Percentiles rank a stretch among this genome's conserved stretches.
Conservation (phyloP, 2,113 vertebrate genomes). For the Cyanocitta stelleri region DNA sequence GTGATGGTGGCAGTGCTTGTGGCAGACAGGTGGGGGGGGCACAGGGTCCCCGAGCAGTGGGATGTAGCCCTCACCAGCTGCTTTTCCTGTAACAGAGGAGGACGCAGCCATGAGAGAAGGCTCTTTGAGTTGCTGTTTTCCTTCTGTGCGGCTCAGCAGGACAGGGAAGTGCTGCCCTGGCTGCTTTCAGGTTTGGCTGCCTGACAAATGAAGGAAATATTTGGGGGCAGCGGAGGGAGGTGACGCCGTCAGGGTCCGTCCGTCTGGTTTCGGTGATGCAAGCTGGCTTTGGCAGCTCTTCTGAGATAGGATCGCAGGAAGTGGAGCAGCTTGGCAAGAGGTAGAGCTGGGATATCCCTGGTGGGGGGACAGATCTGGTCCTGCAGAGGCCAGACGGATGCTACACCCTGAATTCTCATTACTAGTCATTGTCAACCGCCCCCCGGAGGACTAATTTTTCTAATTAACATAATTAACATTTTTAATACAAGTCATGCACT, state of each 20-base stretch:
- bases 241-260: neutral
- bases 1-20: accelerated
- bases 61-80: accelerated
- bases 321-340: neutral
- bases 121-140: neutral
- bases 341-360: constrained; percentile 37
- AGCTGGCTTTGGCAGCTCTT: neutral
- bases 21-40: neutral
- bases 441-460: neutral
- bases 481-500: neutral
- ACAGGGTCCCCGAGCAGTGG: neutral
- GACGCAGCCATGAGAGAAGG: neutral
- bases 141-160: neutral
- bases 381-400: neutral
- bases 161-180: neutral
- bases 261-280: neutral
- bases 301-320: neutral
- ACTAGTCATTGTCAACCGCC: neutral
- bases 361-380: neutral
- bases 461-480: constrained; percentile 15
- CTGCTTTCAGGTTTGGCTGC: neutral
- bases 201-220: neutral
- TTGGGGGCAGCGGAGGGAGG: neutral
- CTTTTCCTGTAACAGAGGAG: neutral
- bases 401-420: neutral